Base-by-base conservation (phyloP, 2,888 invertebrate species). In the Thumatha senex region DNA sequence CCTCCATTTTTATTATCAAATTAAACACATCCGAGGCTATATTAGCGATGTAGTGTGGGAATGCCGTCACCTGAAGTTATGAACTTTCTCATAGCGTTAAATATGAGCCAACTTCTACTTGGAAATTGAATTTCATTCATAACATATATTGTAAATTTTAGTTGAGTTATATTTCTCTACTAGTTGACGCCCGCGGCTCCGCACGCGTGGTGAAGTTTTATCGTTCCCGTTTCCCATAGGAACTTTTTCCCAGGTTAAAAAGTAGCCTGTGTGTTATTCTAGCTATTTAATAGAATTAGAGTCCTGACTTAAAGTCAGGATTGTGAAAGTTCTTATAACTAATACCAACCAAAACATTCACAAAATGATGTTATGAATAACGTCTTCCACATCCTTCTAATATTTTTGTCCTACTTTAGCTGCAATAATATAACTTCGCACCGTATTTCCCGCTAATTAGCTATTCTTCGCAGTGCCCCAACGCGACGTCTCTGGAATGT, bases 41-140 rank as follows among this genome's bases (percentile, higher is more conserved):
- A 75, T 80, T 72, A 43, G 58, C 54, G 51, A 57, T 78, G 76
- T 80, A 72, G 78, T 83, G 78, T 86, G 89, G 80, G 89, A 89
- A 86, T 67, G 67, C 62, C 80, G 81, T 82, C 89, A 89, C 89
- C 89, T 89, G 87, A 79, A 82, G 82, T 82, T 80, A 62, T 65
- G 66, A 82, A 83, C 78, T 82, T 79, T 68, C 68, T 59, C 59
- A 30, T 36, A 68, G 78, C 76, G 73, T 75, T 81, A 81, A 31
- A 80, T 82, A 80, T 75, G 76, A 76, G 70, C 72, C 58, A 83
- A 84, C 78, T 84, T 81, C 61, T 40, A 48, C 63, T 39, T 50
- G 71, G 68, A 75, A 77, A 80, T 80, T 81, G 70, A 78, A 81
- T 81, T 81, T 82, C 82, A 58, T 54, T 57, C 59, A 52, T 47